Evolutionary conservation across 2,888 invertebrate genomes (phyloP).

Genomic region (Tetranychus piercei): DNA sequence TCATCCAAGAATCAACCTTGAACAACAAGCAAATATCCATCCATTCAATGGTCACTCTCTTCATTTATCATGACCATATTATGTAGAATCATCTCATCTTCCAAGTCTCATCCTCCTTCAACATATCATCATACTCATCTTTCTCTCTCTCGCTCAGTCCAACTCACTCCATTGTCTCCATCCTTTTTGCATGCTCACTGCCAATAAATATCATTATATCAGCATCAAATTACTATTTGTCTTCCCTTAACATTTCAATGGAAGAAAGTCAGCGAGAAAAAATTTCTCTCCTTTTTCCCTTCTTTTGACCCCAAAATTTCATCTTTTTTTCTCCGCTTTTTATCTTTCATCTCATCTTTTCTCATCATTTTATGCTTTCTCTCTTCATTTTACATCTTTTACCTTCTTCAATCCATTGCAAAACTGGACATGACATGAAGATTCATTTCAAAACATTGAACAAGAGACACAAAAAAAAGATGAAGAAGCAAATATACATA

Average conservation of each 20-base stretch:
- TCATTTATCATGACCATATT: too few species aligned
- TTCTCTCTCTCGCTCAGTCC: not conserved
- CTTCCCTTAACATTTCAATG: not conserved
- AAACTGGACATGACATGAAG: not conserved
- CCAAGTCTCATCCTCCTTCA: not conserved
- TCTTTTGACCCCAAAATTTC: not conserved
- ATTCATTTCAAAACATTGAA: too few species aligned
- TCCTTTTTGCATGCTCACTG: not conserved
- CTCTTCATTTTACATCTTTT: not conserved
- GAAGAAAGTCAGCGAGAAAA: not conserved
- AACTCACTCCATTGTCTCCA: not conserved
- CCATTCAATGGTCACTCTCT: too few species aligned
- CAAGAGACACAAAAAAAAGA: not conserved
- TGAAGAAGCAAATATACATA: not conserved
- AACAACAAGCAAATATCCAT: too few species aligned
- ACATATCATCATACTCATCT: not conserved
- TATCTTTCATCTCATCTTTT: not conserved
- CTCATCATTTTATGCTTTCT: not conserved
- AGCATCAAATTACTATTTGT: not conserved
- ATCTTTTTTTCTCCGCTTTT: not conserved
- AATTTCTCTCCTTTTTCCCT: not conserved
- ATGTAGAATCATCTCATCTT: too few species aligned
- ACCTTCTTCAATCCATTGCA: not conserved
- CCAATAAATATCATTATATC: not conserved
- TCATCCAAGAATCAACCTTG: too few species aligned